Conservation (phyloP, 1,140 invertebrate species). For the Cataglyphis hispanica region DNA sequence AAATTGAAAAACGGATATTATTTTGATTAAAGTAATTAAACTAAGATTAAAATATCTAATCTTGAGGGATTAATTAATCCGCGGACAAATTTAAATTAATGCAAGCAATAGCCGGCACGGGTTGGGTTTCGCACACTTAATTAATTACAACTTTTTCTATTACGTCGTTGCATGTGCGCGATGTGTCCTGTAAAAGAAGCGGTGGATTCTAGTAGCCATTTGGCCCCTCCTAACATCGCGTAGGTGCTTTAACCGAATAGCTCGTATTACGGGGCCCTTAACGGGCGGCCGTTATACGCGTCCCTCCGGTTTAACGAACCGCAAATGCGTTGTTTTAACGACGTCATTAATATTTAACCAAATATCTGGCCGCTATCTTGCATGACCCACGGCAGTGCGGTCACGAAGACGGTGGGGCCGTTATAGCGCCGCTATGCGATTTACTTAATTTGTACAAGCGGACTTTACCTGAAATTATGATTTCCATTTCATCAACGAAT, state of each 20-base stretch:
- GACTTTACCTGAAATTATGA: slow-evolving; percentile 59
- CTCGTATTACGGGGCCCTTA: slow-evolving; percentile 77
- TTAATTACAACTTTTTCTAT: slow-evolving; percentile 68
- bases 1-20: background rate
- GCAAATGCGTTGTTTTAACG: slow-evolving; percentile 87
- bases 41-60: slow-evolving; percentile 3
- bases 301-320: slow-evolving; percentile 84
- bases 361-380: slow-evolving; percentile 80
- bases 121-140: slow-evolving; percentile 15
- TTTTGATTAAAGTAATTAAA: too few species aligned
- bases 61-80: slow-evolving; percentile 26
- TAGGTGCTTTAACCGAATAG: slow-evolving; percentile 75
- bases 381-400: slow-evolving; percentile 70
- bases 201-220: slow-evolving; percentile 37
- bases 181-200: slow-evolving; percentile 48
- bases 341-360: slow-evolving; percentile 87
- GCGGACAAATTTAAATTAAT: slow-evolving; percentile 30
- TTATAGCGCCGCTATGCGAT: slow-evolving; percentile 65
- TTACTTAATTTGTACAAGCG: slow-evolving; percentile 70
- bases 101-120: background rate
- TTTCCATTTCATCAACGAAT: slow-evolving; percentile 60
- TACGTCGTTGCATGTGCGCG: slow-evolving; percentile 39
- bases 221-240: slow-evolving; percentile 58
- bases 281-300: slow-evolving; percentile 79
- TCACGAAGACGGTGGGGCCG: slow-evolving; percentile 58